Evolutionary conservation across 2,113 vertebrate genomes (phyloP).

Genomic region (Alaudala cheleensis): DNA sequence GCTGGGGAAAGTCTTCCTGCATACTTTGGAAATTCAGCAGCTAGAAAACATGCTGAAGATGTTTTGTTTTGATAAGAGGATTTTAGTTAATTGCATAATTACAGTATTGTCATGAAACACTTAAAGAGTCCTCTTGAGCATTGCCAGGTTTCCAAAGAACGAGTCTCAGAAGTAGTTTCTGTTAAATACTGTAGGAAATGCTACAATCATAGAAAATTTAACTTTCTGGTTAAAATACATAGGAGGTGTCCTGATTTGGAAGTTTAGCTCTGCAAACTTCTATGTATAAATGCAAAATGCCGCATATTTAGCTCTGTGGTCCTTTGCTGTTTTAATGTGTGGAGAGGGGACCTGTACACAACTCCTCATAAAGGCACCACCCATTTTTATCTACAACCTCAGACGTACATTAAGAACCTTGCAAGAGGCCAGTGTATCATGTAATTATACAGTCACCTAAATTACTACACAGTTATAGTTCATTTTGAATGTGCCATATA

Average conservation of each 20-base stretch:
- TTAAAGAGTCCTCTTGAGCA: slow-evolving; percentile 51
- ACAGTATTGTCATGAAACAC: slow-evolving; percentile 31
- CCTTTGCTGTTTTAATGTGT: neutral
- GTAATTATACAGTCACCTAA: neutral
- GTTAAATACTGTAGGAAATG: neutral
- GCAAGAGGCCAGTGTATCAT: neutral
- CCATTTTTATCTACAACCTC: neutral
- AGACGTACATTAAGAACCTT: neutral
- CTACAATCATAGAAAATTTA: neutral
- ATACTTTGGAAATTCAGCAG: neutral
- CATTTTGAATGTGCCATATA: slow-evolving; percentile 16
- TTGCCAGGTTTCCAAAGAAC: neutral
- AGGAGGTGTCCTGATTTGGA: neutral
- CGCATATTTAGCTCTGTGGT: neutral
- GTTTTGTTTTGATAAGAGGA: slow-evolving; percentile 33
- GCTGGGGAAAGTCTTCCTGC: neutral
- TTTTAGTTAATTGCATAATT: slow-evolving; percentile 63
- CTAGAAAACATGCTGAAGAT: neutral
- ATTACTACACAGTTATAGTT: slow-evolving; percentile 30
- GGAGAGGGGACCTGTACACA: rapidly evolving
- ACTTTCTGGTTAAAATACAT: neutral
- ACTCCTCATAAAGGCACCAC: neutral
- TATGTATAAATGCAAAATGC: neutral
- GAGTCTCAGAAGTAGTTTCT: slow-evolving; percentile 19
- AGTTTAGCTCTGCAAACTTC: neutral